Percentiles rank a stretch among this genome's conserved stretches.
phyloP scores from a whole-genome alignment of 2,888 invertebrate genomes.

The Machimus atricapillus region DNA sequence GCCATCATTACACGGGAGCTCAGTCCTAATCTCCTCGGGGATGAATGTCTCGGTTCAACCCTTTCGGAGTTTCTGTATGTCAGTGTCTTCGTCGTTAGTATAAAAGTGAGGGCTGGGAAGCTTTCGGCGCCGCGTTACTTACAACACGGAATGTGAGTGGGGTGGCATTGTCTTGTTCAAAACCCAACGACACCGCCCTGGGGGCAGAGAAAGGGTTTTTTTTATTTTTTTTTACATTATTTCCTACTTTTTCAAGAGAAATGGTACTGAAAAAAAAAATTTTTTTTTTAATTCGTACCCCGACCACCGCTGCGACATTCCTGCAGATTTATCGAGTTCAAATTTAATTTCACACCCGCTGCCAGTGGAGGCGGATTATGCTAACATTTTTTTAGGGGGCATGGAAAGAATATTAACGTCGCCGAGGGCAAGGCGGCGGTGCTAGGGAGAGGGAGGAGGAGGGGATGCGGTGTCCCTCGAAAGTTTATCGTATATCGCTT shows the following conservation, averaged over 20 bases:
- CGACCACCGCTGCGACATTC: neutral
- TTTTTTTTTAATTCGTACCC: neutral
- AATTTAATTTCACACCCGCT: neutral
- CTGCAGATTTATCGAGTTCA: neutral
- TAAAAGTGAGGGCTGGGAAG: too few relatives aligned
- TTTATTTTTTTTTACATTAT: neutral
- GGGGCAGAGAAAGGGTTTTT: neutral
- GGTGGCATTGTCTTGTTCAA: neutral
- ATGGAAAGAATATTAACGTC: neutral
- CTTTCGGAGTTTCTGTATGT: neutral
- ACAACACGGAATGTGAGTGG: neutral
- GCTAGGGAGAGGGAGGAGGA: neutral
- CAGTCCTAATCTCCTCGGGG: slow-evolving; percentile 1
- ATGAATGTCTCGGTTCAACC: neutral
- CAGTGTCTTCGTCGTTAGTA: neutral
- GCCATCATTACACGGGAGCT: slow-evolving; percentile 20
- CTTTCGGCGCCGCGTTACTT: neutral
- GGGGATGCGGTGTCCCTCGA: neutral
- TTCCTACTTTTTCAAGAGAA: neutral
- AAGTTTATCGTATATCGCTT: neutral
- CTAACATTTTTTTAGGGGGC: neutral
- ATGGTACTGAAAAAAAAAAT: neutral
- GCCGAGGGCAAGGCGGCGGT: neutral
- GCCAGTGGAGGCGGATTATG: neutral
- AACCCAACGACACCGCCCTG: neutral